Conservation (phyloP, 2,113 vertebrate species). For the Ageneiosus marmoratus region DNA sequence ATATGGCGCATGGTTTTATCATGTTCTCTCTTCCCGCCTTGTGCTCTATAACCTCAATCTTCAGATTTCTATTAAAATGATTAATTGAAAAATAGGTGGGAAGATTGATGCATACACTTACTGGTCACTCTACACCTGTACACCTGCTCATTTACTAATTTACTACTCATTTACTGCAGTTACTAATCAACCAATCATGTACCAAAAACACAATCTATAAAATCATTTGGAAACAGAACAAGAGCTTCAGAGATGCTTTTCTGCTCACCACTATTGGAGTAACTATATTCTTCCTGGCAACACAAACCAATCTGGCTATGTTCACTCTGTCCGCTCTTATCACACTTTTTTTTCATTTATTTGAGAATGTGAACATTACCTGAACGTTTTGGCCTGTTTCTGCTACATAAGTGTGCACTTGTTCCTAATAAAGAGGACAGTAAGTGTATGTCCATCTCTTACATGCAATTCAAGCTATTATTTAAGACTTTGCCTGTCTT, state of each 20-base stretch:
- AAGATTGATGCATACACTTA: background rate
- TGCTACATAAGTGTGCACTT: too few species aligned
- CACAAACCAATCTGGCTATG: background rate
- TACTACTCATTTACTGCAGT: too few species aligned
- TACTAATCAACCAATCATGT: background rate
- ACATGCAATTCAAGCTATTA: background rate
- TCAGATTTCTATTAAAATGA: background rate
- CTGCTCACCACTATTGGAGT: background rate
- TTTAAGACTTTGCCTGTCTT: slow-evolving; percentile 9
- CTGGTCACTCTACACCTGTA: background rate
- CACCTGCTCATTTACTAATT: background rate
- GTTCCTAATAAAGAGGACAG: background rate
- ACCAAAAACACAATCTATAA: background rate
- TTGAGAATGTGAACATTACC: background rate
- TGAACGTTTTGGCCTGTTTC: background rate
- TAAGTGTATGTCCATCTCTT: background rate
- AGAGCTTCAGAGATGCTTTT: background rate
- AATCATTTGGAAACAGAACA: background rate
- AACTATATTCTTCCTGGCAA: background rate
- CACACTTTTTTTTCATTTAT: background rate
- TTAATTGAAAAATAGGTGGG: background rate
- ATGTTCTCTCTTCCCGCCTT: background rate
- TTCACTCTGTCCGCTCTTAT: background rate
- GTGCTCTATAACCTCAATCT: background rate
- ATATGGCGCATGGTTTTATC: background rate